Percentiles rank a stretch among this genome's conserved stretches.
These are phyloP conservation scores for Lepus americanus DNA, from an alignment of 2,113 vertebrate species.

Conservation along the genomic window DNA sequence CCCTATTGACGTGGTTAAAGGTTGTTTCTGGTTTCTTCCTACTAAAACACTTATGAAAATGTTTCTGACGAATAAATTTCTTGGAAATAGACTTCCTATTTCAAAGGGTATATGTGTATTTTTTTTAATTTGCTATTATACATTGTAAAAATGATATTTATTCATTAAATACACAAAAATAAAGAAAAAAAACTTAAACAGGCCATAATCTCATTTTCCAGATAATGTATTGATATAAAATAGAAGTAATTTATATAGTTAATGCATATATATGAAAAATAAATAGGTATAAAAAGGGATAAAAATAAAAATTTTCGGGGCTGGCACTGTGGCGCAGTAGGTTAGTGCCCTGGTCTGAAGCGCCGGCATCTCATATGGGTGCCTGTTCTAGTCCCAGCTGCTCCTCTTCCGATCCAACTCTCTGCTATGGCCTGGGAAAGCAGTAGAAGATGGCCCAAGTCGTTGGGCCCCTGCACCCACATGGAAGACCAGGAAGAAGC, in stretches of 20 bases:
- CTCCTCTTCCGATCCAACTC: too few species aligned
- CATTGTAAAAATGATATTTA: slow-evolving; percentile 16
- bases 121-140: neutral
- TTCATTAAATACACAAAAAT: slow-evolving; percentile 7
- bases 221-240: neutral
- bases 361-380: too few species aligned
- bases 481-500: too few species aligned
- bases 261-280: neutral
- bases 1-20: neutral
- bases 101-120: neutral
- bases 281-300: neutral
- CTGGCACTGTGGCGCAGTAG: too few species aligned
- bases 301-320: neutral
- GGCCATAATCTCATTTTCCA: neutral
- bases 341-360: too few species aligned
- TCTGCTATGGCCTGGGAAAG: too few species aligned
- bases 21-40: neutral
- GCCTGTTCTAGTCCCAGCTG: too few species aligned
- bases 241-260: neutral
- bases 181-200: neutral
- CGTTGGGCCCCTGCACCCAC: too few species aligned
- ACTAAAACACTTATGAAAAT: neutral
- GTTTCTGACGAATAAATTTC: neutral
- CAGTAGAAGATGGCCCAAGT: too few species aligned
- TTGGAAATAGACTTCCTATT: neutral